Evolutionary conservation across 30 jellyfish, hydroid and myxozoan species (phyloP), one percentile per base, ranked within the genome.

Genomic region (Chrysaora quinquecirrha): DNA sequence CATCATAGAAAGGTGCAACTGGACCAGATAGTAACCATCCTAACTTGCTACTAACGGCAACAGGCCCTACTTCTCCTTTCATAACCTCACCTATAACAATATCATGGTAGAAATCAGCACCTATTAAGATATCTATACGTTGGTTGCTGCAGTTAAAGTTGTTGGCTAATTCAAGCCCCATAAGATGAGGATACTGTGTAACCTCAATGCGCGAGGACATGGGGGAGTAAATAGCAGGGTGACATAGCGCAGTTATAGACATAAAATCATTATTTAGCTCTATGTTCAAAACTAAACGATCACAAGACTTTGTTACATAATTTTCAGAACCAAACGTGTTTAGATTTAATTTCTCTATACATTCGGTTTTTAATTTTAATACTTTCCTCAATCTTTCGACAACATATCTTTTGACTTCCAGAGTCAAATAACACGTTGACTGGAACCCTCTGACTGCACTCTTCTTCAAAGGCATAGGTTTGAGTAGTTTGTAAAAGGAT

Each of bases 21-120:
- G 83, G 89, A 19, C 91, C 91, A 22, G 91, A 64, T 1, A 80
- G 75, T 58, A 80, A 38, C 91, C 86, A 80, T 60, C 91, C 84
- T 31, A 80, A 69, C 72, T 82, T 82, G 74, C 93, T 82, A 46
- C 74, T 46, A 19, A 85, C 23, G 20, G 84, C 87, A 18, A 75
- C 85, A 49, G 93, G 93, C 67, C 93, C 93, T 30, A 83, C 33
- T 32, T 43, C 69, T 29, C 93, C 86, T 43, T 82, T 82, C 3
- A 82, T 69, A 31, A 82, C 85, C 14, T 82, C 85, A 23, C 93
- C 85, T 70, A 58, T 9, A 48, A 82, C 86, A 23, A 82, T 30
- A 33, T 70, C 85, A 67, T 82, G 52, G 52, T 82, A 82, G 21
- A 64, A 83, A 56, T 82, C 93, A 43, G 86, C 93, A 24, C 93